phyloP scores from a whole-genome alignment of 2,888 invertebrate genomes.

The Hypercompe scribonia region DNA sequence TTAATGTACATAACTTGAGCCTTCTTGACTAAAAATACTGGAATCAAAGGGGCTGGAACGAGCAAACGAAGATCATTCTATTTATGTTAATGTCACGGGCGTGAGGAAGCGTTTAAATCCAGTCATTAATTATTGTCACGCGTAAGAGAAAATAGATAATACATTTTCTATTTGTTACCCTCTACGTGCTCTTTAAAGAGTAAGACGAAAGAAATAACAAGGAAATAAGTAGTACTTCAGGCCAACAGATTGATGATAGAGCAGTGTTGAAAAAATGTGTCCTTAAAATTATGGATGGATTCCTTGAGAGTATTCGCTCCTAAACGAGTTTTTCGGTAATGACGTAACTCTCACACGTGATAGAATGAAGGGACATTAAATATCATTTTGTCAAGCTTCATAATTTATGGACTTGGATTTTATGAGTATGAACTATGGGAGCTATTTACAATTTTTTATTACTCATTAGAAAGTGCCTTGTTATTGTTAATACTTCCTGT shows the following conservation, averaged over 20 bases:
- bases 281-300: conserved; percentile 78
- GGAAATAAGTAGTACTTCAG: conserved; percentile 74
- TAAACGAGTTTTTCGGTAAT: conserved; percentile 79
- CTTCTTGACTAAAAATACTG: conserved; percentile 82
- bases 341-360: conserved; percentile 73
- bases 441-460: conserved; percentile 75
- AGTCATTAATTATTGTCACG: conserved; percentile 86
- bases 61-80: conserved; percentile 83
- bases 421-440: conserved; percentile 69
- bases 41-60: conserved; percentile 83
- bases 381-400: conserved; percentile 82
- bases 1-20: conserved; percentile 82
- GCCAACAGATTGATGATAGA: conserved; percentile 80
- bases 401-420: conserved; percentile 74
- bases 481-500: conserved; percentile 73
- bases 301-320: conserved; percentile 70
- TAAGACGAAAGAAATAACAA: conserved; percentile 81
- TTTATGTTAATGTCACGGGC: conserved; percentile 87
- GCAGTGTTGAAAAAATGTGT: conserved; percentile 77
- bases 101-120: conserved; percentile 87
- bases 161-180: conserved; percentile 83
- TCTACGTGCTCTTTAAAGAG: conserved; percentile 73
- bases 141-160: conserved; percentile 86
- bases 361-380: conserved; percentile 77
- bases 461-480: conserved; percentile 63